Percentiles rank a stretch among this genome's conserved stretches.
phyloP scores from a whole-genome alignment of 2,797 vertebrate genomes.

The Xenentodon cancila region DNA sequence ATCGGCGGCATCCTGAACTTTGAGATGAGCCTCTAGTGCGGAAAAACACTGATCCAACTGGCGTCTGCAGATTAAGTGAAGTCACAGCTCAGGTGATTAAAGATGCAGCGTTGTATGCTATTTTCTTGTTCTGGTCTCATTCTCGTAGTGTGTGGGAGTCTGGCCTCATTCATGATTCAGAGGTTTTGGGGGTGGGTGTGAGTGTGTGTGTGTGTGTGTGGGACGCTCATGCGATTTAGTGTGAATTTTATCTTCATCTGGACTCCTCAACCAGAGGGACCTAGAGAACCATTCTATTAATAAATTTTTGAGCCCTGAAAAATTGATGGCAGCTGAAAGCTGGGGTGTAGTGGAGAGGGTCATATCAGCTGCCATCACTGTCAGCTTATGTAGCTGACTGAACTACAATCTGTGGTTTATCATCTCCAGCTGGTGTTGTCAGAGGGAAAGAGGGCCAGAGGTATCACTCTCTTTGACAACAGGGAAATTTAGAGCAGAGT shows the following conservation, averaged over 20 bases:
- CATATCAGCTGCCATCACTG: conserved; percentile 64
- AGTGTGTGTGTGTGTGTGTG: conserved; percentile 11
- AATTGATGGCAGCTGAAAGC: conserved; percentile 69
- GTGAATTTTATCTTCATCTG: conserved; percentile 73
- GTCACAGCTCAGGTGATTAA: conserved; percentile 78
- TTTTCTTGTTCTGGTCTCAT: conserved; percentile 64
- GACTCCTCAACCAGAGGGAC: conserved; percentile 54
- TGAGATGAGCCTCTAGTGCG: conserved; percentile 53
- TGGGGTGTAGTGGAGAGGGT: conserved; percentile 62
- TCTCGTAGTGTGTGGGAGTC: conserved; percentile 67
- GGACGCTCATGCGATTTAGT: conserved; percentile 61
- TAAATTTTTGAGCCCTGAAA: conserved; percentile 72
- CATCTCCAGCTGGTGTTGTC: conserved; percentile 67
- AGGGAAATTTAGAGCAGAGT: conserved; percentile 37
- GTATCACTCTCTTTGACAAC: conserved; percentile 55
- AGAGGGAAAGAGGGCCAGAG: conserved; percentile 46
- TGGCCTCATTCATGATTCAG: conserved; percentile 83
- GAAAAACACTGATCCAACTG: conserved; percentile 71
- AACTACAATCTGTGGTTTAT: conserved; percentile 65
- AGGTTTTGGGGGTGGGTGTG: conserved; percentile 25
- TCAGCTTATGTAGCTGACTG: conserved; percentile 59
- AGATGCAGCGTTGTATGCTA: conserved; percentile 74
- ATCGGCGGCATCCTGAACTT: conserved; percentile 52
- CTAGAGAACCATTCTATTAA: conserved; percentile 73
- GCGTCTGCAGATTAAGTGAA: conserved; percentile 77